A percentile compares a stretch with the other conserved stretches of the same genome.
These are phyloP conservation scores for Rhinoptilus africanus DNA, from an alignment of 2,113 vertebrate genomes.

Conservation along the genomic window DNA sequence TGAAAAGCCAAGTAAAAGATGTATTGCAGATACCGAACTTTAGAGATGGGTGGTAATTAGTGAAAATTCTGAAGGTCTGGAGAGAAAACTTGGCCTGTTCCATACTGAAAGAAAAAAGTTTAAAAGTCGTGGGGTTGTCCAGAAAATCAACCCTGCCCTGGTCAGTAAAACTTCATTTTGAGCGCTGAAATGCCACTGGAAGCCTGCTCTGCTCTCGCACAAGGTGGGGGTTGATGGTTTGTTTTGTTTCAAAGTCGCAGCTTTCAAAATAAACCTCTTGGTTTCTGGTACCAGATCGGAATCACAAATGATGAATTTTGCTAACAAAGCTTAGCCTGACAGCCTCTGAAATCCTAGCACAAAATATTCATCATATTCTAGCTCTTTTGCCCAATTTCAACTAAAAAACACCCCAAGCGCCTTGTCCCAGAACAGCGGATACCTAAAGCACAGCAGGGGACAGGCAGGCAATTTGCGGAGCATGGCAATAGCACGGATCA, in stretches of 20 bases:
- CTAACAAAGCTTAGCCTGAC: neutral
- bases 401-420: neutral
- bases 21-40: neutral
- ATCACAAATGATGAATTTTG: neutral
- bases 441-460: neutral
- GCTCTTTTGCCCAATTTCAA: neutral
- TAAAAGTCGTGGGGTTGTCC: neutral
- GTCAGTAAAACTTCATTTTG: neutral
- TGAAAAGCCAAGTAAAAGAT: neutral
- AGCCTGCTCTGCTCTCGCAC: neutral
- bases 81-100: neutral
- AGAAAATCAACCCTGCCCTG: neutral
- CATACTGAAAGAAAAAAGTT: neutral
- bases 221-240: fast-evolving
- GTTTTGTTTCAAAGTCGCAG: neutral
- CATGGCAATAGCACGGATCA: neutral
- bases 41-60: neutral
- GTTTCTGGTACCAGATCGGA: neutral
- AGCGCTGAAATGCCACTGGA: neutral
- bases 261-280: neutral
- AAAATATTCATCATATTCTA: neutral
- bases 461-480: neutral
- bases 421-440: neutral
- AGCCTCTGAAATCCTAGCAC: neutral
- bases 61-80: neutral